A percentile compares a stretch with the other conserved stretches of the same genome.
phyloP scores from a whole-genome alignment of 2,797 vertebrate species.

The Limnodromus scolopaceus region DNA sequence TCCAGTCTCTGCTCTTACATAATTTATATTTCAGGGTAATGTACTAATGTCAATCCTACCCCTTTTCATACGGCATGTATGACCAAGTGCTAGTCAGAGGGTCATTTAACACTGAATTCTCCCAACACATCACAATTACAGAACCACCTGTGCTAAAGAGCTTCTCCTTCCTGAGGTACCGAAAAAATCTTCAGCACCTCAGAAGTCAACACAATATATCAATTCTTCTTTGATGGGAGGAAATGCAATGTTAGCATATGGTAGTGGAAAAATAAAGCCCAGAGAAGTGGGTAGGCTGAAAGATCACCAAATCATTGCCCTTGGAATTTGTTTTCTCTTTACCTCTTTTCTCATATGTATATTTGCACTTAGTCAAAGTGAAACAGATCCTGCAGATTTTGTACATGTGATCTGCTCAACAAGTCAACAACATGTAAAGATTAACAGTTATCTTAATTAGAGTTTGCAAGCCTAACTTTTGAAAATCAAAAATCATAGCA shows the following conservation, averaged over 20 bases:
- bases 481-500: not conserved
- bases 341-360: not conserved
- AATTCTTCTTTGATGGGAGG: slow-evolving; percentile 44
- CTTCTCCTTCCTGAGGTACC: slow-evolving; percentile 39
- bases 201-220: slow-evolving; percentile 52
- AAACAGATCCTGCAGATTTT: not conserved
- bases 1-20: not conserved
- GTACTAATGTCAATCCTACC: not conserved
- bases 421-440: not conserved
- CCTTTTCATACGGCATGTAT: not conserved
- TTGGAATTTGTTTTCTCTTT: not conserved
- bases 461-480: not conserved
- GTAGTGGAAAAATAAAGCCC: slow-evolving; percentile 26
- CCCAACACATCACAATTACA: slow-evolving; percentile 9
- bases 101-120: slow-evolving; percentile 53
- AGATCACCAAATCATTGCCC: slow-evolving; percentile 33
- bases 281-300: not conserved
- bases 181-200: slow-evolving; percentile 47
- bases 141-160: slow-evolving; percentile 33
- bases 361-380: not conserved
- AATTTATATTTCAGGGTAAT: not conserved
- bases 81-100: slow-evolving; percentile 32
- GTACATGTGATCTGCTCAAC: not conserved
- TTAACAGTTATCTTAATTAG: not conserved
- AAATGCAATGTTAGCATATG: slow-evolving; percentile 8